Base-by-base conservation (phyloP, 2,888 invertebrate genomes). In the Archips xylosteana region DNA sequence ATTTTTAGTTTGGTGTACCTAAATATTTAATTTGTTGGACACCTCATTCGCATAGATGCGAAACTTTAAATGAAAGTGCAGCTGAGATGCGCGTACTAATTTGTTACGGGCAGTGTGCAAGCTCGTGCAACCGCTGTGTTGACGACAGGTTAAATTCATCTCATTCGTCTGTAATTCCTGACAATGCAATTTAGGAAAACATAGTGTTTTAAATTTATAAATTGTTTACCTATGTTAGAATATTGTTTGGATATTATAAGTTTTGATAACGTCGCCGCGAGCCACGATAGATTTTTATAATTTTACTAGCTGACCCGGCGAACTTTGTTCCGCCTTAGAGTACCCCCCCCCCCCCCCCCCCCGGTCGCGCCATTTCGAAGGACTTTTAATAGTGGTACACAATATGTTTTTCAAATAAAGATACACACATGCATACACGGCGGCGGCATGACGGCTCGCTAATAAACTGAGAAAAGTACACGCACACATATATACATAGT, bases 91-190 rank as follows among this genome's bases (percentile, higher is more conserved):
- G 15, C 15, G 8, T 8, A 9, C 23, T 15, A 15, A 54, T 54
- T 54, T 70, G 54, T 54, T 70, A 62, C 54, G 54, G 61, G 8
- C 54, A 70, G 23, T 54, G 34, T 62, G 42, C 54, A 42, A 39
- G 51, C 49, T 15, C 15, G 51, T 59, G 57, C 57, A 32, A 12
- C 57, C 12, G 51, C 51, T 54, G 61, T 51, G 54, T 62, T 42
- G 49, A 13, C 15, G 23, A 51, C 61, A 10, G 13, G 42, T 54
- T 45, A 32, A 51, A 70, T 62, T 70, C 10, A 49, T 51, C 51
- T 54, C 51, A 54, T 54, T 54, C 23, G 51, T 54, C 6, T 8
- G 8, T 54, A 8, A 9, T 54, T 15, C 2, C 51, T 54, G 8
- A 2, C 8, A 54, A 54, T 23, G 8, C 15, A 23, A 54, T 54